Conservation (phyloP, 1,140 invertebrate genomes). For the Drosophila lowei region DNA sequence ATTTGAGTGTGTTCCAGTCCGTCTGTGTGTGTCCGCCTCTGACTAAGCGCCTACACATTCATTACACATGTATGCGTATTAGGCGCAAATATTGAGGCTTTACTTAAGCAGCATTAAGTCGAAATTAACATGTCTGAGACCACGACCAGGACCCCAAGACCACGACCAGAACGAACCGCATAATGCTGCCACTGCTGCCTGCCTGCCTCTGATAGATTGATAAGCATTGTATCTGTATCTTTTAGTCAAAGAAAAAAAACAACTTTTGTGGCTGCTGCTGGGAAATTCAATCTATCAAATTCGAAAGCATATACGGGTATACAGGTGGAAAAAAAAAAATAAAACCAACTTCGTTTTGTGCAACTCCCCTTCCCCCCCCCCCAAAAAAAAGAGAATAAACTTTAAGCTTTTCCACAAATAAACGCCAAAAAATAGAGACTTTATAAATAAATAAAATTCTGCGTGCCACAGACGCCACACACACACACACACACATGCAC, state of each 20-base stretch:
- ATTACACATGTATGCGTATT: conserved; percentile 80
- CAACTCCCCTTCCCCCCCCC: neutral
- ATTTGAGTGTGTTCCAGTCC: conserved; percentile 37
- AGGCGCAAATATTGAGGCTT: conserved; percentile 80
- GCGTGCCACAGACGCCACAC: conserved; percentile 45
- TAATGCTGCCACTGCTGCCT: neutral
- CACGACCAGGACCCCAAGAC: conserved; percentile 17
- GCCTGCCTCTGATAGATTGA: too few species aligned
- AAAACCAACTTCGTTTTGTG: conserved; percentile 34
- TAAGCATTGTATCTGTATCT: too few species aligned
- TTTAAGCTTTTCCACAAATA: conserved; percentile 43
- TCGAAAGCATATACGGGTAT: conserved; percentile 19
- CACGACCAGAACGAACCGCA: conserved; percentile 14
- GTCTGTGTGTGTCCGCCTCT: conserved; percentile 10
- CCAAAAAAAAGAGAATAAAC: conserved; percentile 9
- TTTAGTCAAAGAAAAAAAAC: neutral
- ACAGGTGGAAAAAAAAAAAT: conserved; percentile 25
- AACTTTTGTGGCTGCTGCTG: conserved; percentile 18
- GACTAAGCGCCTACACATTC: conserved; percentile 73
- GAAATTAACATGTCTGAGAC: conserved; percentile 78
- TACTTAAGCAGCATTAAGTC: conserved; percentile 81
- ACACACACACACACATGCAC: conserved; percentile 8
- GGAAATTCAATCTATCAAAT: conserved; percentile 66
- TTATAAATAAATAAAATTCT: conserved; percentile 75
- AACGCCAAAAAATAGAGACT: conserved; percentile 43